Conservation (phyloP, 1,140 invertebrate species). For the Anastrepha ludens region DNA sequence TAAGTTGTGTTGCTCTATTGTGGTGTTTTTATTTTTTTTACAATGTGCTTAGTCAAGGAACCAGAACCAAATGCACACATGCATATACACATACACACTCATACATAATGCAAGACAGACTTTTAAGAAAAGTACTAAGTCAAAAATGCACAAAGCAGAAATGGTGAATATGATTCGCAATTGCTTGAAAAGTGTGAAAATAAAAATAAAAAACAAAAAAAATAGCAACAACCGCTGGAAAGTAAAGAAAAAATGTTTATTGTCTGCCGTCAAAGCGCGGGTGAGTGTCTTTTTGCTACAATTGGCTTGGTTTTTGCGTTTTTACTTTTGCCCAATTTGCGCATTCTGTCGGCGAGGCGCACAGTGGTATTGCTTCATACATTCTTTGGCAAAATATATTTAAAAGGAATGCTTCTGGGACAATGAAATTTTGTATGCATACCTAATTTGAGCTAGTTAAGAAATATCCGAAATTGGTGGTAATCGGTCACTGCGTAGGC, state of each 20-base stretch:
- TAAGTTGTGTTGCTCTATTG: not conserved
- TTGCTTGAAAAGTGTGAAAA: not conserved
- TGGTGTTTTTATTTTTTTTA: not conserved
- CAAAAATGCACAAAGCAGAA: constrained; percentile 18
- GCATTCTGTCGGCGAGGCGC: not conserved
- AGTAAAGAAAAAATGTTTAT: not conserved
- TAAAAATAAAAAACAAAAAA: not conserved
- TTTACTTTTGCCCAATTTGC: not conserved
- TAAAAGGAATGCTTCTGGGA: too few species aligned
- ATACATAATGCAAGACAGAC: not conserved
- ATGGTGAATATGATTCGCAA: not conserved
- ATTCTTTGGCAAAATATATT: too few species aligned
- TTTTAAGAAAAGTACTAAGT: not conserved
- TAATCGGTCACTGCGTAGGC: too few species aligned
- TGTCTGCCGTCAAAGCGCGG: not conserved
- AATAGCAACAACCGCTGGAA: not conserved
- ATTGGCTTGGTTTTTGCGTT: not conserved
- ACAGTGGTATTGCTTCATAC: too few species aligned
- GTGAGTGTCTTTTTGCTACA: not conserved
- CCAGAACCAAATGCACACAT: constrained; percentile 7
- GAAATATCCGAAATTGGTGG: too few species aligned
- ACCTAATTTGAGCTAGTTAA: too few species aligned
- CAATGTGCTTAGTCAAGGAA: constrained; percentile 1
- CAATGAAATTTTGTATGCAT: too few species aligned
- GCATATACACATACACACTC: not conserved